Conservation (phyloP, 2,888 invertebrate genomes). For the Callyntrura sp. region DNA sequence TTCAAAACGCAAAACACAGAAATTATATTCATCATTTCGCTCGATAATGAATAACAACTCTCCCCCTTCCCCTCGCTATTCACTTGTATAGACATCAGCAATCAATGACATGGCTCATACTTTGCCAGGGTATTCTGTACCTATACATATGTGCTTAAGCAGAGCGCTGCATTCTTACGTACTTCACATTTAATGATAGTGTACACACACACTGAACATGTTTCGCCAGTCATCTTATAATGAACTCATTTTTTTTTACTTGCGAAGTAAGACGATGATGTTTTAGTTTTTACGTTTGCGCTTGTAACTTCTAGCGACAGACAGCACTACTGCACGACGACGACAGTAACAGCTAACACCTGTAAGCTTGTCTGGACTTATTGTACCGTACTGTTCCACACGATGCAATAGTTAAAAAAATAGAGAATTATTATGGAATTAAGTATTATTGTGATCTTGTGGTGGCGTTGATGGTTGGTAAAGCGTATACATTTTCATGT, state of each 20-base stretch:
- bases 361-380: neutral
- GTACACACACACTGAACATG: neutral
- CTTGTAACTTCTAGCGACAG: no score
- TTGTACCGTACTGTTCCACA: neutral
- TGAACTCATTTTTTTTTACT: conserved; percentile 65
- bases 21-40: no score
- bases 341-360: no score
- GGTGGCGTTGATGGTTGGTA: neutral
- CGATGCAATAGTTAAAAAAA: neutral
- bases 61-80: no score
- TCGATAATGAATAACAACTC: no score
- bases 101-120: conserved; percentile 1
- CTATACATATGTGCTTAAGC: neutral
- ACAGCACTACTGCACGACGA: no score
- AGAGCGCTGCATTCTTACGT: no score
- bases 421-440: neutral
- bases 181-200: neutral
- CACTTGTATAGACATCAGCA: neutral
- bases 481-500: no score
- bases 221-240: conserved; percentile 62
- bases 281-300: no score
- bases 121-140: neutral
- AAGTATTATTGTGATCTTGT: neutral
- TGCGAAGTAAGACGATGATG: no score
- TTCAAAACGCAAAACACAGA: conserved; percentile 1